These are phyloP conservation scores for Capitulum mitella DNA, from an alignment of 2,888 invertebrate genomes.

Conservation along the genomic window DNA sequence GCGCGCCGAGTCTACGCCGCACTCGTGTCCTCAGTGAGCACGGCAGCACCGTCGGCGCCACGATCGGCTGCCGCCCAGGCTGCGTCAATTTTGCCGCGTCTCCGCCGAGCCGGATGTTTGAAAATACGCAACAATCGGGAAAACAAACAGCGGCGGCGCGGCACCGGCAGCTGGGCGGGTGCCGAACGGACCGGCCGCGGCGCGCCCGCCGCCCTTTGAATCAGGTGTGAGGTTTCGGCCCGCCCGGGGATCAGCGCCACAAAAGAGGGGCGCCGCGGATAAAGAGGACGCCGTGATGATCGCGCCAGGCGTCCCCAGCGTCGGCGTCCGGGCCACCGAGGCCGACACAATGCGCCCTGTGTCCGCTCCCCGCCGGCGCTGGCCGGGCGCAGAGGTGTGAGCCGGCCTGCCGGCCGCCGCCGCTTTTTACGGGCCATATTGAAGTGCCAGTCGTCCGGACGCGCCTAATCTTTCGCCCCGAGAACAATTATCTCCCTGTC, in stretches of 20 bases:
- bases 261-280: slow-evolving; percentile 16
- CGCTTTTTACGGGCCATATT: slow-evolving; percentile 4
- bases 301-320: not conserved
- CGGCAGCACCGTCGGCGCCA: too few species aligned
- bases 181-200: not conserved
- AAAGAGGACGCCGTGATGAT: not conserved
- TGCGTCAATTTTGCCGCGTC: not conserved
- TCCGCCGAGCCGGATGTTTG: slow-evolving; percentile 3
- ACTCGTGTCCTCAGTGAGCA: too few species aligned
- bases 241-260: slow-evolving; percentile 11
- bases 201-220: not conserved
- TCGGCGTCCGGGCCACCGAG: not conserved
- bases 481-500: slow-evolving; percentile 21
- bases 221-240: slow-evolving; percentile 14
- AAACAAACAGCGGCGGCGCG: slow-evolving; percentile 6
- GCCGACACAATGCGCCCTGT: not conserved
- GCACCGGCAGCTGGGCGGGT: not conserved
- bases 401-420: not conserved
- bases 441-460: slow-evolving; percentile 10
- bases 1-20: too few species aligned
- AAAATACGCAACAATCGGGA: slow-evolving; percentile 18
- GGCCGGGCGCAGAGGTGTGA: not conserved
- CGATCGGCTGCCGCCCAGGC: too few species aligned
- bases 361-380: not conserved
- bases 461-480: not conserved